Evolutionary conservation across 2,888 invertebrate species (phyloP).

Genomic region (Abrostola tripartita): DNA sequence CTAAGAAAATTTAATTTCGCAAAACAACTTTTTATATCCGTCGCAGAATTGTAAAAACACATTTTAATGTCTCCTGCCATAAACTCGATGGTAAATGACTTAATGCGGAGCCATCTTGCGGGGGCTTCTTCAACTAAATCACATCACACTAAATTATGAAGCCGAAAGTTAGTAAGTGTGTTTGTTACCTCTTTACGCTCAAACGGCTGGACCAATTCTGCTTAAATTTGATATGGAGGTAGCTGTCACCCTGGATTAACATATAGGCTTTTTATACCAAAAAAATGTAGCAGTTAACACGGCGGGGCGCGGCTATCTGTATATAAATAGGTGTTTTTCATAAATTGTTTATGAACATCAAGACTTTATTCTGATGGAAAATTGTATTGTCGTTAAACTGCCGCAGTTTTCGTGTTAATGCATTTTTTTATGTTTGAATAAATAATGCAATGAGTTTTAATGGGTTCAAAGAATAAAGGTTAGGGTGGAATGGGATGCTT

Average conservation of each 20-base stretch:
- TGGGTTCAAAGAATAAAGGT: neutral
- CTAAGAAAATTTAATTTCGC: too few species aligned
- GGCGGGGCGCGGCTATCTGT: too few species aligned
- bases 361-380: conserved; percentile 48
- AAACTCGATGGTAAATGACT: conserved; percentile 49
- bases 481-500: neutral
- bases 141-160: neutral
- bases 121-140: conserved; percentile 24
- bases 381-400: conserved; percentile 36
- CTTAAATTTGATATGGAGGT: too few species aligned
- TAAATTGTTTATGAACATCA: conserved; percentile 52
- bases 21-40: conserved; percentile 19
- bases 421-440: conserved; percentile 2
- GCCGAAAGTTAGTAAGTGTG: too few species aligned
- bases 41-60: conserved; percentile 41
- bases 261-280: too few species aligned
- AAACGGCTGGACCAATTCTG: too few species aligned
- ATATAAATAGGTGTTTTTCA: conserved; percentile 30
- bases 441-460: conserved; percentile 1
- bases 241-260: too few species aligned
- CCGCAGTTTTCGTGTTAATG: conserved; percentile 17
- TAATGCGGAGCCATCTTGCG: conserved; percentile 22
- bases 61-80: conserved; percentile 38
- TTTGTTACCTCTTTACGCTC: neutral
- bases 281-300: too few species aligned